Conservation (phyloP, 1,140 invertebrate genomes). For the Cherax quadricarinatus region DNA sequence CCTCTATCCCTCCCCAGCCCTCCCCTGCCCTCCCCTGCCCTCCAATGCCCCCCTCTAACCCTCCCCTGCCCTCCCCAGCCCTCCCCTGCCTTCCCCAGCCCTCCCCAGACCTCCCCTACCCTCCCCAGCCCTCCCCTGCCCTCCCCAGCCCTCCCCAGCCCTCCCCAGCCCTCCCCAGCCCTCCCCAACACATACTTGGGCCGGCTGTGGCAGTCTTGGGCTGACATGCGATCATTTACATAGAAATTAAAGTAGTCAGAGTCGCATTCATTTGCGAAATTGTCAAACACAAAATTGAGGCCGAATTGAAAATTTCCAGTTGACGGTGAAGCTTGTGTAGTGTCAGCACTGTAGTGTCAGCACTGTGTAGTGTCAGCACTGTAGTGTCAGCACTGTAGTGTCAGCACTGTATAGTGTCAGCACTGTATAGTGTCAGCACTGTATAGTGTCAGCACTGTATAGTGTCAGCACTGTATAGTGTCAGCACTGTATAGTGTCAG, state of each 20-base stretch:
- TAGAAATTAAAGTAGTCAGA: constrained; percentile 62
- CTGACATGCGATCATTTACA: constrained; percentile 66
- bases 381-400: background rate
- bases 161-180: background rate
- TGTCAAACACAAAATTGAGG: constrained; percentile 60
- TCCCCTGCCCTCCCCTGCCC: background rate
- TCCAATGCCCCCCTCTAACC: background rate
- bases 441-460: background rate
- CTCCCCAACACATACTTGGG: constrained; percentile 1
- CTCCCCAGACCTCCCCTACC: background rate
- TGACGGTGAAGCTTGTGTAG: background rate
- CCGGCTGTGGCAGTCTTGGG: constrained; percentile 7
- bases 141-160: background rate
- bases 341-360: background rate
- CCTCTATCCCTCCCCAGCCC: background rate
- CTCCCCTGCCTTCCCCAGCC: background rate
- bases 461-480: too few relatives aligned
- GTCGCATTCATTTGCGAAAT: constrained; percentile 40
- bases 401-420: background rate
- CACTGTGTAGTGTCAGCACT: background rate
- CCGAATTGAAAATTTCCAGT: constrained; percentile 54
- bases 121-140: background rate
- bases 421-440: background rate
- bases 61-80: background rate
- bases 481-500: too few relatives aligned